Evolutionary conservation across 2,888 invertebrate species (phyloP), one percentile per base, ranked within the genome.

Genomic region (Melitaea athalia): DNA sequence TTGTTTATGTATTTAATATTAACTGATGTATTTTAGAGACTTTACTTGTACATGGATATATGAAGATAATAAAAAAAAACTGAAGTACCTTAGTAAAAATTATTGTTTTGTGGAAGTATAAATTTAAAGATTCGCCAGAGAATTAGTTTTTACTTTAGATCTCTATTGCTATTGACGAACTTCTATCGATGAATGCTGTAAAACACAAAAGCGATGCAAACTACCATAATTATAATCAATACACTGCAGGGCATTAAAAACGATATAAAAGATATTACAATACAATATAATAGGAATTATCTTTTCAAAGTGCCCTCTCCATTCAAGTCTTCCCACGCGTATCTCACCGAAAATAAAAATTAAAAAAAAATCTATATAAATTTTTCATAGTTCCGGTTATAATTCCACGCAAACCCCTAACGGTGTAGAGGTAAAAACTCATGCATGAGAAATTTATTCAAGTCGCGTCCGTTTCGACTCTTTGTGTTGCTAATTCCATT

Each of bases 401-500:
- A 67, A 72, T 68, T 68, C 72, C 45, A 60, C 65, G 67, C 65
- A 68, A 70, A 66, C 69, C 67, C 67, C 65, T 66, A 68, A 68
- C 67, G 74, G 68, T 57, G 74, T 70, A 64, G 73, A 76, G 74
- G 75, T 78, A 80, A 84, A 82, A 82, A 84, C 85, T 83, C 83
- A 81, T 83, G 78, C 81, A 81, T 81, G 83, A 74, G 74, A 78
- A 84, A 85, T 83, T 82, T 87, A 86, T 86, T 85, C 86, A 76
- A 75, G 76, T 80, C 79, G 68, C 81, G 83, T 84, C 79, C 81
- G 75, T 71, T 67, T 64, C 70, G 69, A 74, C 78, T 79, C 85
- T 86, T 87, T 87, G 84, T 85, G 82, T 85, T 85, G 85, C 84
- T 87, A 86, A 87, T 88, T 82, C 78, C 79, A 83, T 86, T 85